Evolutionary conservation across 2,888 invertebrate species (phyloP).

Genomic region (Rhogogaster chlorosoma): DNA sequence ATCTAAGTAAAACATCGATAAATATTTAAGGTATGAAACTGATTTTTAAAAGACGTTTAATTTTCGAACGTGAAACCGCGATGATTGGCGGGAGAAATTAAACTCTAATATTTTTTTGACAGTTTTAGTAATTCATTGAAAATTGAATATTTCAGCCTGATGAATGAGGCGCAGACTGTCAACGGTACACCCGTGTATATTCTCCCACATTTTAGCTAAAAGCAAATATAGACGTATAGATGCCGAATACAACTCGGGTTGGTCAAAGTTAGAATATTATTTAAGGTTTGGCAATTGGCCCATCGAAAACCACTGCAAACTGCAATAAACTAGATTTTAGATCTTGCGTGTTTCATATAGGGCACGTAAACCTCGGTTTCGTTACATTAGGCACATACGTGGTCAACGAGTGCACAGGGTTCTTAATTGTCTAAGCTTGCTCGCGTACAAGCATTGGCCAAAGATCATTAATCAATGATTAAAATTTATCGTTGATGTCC

Average conservation of each 20-base stretch:
- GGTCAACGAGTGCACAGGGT: neutral
- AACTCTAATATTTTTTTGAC: neutral
- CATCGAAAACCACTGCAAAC: conserved; percentile 22
- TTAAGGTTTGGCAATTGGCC: conserved; percentile 33
- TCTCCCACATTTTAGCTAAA: neutral
- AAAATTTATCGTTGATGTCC: neutral
- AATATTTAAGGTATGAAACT: neutral
- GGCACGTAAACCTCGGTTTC: neutral
- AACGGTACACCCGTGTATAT: neutral
- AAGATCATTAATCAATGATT: neutral
- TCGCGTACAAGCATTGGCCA: neutral
- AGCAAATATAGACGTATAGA: neutral
- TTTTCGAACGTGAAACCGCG: neutral
- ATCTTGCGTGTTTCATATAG: neutral
- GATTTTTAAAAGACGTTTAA: neutral
- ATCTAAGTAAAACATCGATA: neutral
- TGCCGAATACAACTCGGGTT: neutral
- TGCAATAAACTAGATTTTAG: conserved; percentile 19
- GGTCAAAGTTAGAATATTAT: conserved; percentile 35
- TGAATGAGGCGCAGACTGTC: neutral
- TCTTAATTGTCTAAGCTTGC: neutral
- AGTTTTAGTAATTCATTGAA: neutral
- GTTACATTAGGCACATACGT: neutral
- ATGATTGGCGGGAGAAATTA: neutral
- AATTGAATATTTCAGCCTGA: neutral